A percentile compares a stretch with the other conserved stretches of the same genome.
phyloP scores from a whole-genome alignment of 2,888 invertebrate genomes.

The Notocelia uddmanniana region DNA sequence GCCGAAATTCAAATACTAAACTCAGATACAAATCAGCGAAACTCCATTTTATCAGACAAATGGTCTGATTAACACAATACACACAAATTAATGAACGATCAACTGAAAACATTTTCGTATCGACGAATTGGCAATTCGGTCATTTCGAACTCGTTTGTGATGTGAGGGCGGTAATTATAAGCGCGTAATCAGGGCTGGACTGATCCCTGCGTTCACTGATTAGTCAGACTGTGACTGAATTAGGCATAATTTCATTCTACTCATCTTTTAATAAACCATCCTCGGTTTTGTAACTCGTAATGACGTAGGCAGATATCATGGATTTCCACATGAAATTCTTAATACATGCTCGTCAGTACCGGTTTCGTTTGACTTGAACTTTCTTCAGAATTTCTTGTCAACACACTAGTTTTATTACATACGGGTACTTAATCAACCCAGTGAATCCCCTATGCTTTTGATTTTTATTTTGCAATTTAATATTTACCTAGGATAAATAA shows the following conservation, averaged over 20 bases:
- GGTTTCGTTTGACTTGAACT: too few relatives aligned
- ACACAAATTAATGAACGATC: constrained; percentile 81
- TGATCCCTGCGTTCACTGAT: constrained; percentile 59
- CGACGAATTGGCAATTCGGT: constrained; percentile 65
- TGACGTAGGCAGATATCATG: too few relatives aligned
- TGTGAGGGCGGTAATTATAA: constrained; percentile 82
- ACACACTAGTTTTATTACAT: too few relatives aligned
- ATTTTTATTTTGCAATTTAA: too few relatives aligned
- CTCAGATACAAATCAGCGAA: constrained; percentile 56
- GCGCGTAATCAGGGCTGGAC: constrained; percentile 75
- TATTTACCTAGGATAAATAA: too few relatives aligned
- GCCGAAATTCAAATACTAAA: constrained; percentile 45
- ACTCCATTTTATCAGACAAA: constrained; percentile 70
- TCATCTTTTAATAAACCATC: background rate
- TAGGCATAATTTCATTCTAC: background rate
- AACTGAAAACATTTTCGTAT: constrained; percentile 76
- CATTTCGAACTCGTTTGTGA: constrained; percentile 75
- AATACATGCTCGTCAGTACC: too few relatives aligned
- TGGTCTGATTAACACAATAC: constrained; percentile 77
- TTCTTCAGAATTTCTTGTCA: too few relatives aligned
- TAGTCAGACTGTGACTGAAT: constrained; percentile 48
- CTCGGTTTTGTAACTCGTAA: background rate
- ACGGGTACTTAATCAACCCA: too few relatives aligned
- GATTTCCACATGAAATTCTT: too few relatives aligned
- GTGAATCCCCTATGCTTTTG: too few relatives aligned